Evolutionary conservation across 1,140 invertebrate species (phyloP).

Genomic region (Atta texana): DNA sequence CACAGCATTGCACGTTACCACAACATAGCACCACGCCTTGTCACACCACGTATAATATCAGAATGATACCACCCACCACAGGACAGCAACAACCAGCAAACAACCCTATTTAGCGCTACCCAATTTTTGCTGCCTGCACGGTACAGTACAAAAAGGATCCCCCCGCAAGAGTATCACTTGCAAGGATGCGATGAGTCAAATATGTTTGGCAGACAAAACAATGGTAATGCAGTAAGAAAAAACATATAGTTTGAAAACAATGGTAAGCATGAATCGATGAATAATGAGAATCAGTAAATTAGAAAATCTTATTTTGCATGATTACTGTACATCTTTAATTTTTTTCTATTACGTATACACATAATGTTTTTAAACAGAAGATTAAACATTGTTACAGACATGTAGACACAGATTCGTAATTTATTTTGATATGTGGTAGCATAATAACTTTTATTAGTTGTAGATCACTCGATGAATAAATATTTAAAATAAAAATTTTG

Average conservation of each 20-base stretch:
- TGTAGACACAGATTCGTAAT: constrained; percentile 45
- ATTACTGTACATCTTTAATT: background rate
- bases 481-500: background rate
- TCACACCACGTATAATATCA: constrained; percentile 77
- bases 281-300: constrained; percentile 58
- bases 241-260: constrained; percentile 69
- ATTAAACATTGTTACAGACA: constrained; percentile 28
- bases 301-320: constrained; percentile 49
- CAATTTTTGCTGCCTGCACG: constrained; percentile 81
- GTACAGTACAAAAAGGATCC: constrained; percentile 69
- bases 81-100: constrained; percentile 87
- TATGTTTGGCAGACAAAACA: constrained; percentile 66
- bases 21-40: constrained; percentile 79
- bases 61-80: constrained; percentile 85
- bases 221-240: constrained; percentile 67
- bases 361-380: constrained; percentile 17
- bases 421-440: constrained; percentile 6
- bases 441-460: background rate
- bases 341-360: background rate
- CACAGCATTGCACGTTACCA: constrained; percentile 85
- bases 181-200: constrained; percentile 62
- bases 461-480: background rate
- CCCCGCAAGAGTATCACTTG: constrained; percentile 65
- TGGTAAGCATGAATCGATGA: constrained; percentile 67
- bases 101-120: constrained; percentile 83